Evolutionary conservation across 2,888 invertebrate species (phyloP), one percentile per base, ranked within the genome.

Genomic region (Volucella inflata): DNA sequence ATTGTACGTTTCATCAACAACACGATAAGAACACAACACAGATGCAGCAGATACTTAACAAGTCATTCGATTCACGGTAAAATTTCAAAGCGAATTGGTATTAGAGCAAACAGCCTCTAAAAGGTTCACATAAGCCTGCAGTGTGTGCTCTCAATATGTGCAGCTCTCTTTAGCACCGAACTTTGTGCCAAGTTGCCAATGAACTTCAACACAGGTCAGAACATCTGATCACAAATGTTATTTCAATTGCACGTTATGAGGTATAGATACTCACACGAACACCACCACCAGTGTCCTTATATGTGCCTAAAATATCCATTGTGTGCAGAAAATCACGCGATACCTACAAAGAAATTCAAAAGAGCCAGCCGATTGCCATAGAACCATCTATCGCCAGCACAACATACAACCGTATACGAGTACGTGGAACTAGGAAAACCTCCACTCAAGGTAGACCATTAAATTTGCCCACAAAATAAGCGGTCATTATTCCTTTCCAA

Each of bases 401-500:
- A 2, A 21, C 21, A 21, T 21, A 21, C 2, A 21, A 21, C 1
- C 21, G 2, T 30, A 6, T 6, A 30, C 30, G 30, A 6, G 9
- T n/a, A 36, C 9, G 30, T 21, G 38, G 71, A 38, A 50, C 12
- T 12, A 14, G 10, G 17, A 50, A 21, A 53, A 12, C 30, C 12
- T 8, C 50, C 17, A 59, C 46, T 21, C 11, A 40, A 50, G 50
- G 14, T 8, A 12, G 53, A 62, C 68, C 68, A 77, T 77, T 62
- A 70, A 77, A 70, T 55, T 68, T 70, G 44, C 70, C 77, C 70
- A 60, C 44, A 44, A 74, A 77, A 77, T 77, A 77, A 53, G 62
- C 77, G 68, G 77, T 77, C 71, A 78, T 71, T 79, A 79, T 71
- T 79, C 59, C 44, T 79, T 44, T 51, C 65, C 51, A 72, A 78